A percentile compares a stretch with the other conserved stretches of the same genome.
These are phyloP conservation scores for Julus scanicus DNA, from an alignment of 2,888 invertebrate genomes.

Conservation along the genomic window DNA sequence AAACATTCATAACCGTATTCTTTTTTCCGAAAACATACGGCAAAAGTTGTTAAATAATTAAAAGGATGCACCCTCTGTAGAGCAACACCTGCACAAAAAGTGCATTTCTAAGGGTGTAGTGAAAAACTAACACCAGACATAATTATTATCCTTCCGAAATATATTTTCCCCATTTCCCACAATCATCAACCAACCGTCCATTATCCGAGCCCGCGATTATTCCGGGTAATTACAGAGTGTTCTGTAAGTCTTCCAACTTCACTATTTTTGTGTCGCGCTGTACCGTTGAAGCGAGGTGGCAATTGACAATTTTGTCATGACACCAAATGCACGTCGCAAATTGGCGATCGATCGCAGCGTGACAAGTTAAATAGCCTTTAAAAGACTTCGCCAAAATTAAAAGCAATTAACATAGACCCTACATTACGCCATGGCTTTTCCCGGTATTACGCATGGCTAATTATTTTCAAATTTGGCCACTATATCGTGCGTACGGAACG, in stretches of 20 bases:
- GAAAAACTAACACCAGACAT: too few relatives aligned
- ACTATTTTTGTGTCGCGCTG: not conserved
- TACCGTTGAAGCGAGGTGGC: not conserved
- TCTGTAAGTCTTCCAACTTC: not conserved
- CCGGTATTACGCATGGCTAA: conserved; percentile 47
- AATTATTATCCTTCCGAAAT: too few relatives aligned
- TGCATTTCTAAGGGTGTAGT: too few relatives aligned
- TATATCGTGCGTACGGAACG: not conserved
- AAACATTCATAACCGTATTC: too few relatives aligned
- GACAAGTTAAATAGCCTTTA: not conserved
- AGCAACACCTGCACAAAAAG: too few relatives aligned
- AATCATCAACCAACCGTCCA: too few relatives aligned
- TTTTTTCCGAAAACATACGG: too few relatives aligned
- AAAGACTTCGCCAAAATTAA: conserved; percentile 36
- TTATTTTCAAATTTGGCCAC: conserved; percentile 12
- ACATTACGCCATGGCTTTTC: not conserved
- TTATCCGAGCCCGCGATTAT: too few relatives aligned
- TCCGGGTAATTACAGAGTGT: not conserved
- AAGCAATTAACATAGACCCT: conserved; percentile 1
- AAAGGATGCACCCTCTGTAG: too few relatives aligned
- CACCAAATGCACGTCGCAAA: conserved; percentile 26
- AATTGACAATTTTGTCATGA: not conserved
- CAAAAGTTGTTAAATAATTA: too few relatives aligned
- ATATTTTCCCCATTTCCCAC: too few relatives aligned
- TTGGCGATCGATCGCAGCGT: not conserved